Conservation (phyloP, 2,888 invertebrate genomes). For the Coelogynopora nodosa region DNA sequence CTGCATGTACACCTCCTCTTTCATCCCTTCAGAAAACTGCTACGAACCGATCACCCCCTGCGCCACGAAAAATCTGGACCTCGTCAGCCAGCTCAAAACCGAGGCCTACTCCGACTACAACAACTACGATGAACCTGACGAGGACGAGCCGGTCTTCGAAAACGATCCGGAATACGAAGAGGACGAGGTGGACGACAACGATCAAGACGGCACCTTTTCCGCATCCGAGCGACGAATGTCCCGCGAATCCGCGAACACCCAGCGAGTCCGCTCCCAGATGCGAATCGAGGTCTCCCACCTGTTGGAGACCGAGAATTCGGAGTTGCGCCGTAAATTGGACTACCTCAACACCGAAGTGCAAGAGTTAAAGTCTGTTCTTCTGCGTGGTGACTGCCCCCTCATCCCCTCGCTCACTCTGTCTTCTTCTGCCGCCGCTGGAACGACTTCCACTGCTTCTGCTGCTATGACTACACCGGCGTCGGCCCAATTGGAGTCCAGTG, state of each 20-base stretch:
- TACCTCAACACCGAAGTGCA: constrained; percentile 85
- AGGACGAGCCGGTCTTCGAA: not conserved
- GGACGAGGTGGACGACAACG: not conserved
- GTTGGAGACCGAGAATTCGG: constrained; percentile 64
- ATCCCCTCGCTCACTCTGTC: not conserved
- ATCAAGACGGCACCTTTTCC: not conserved
- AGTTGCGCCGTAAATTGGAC: constrained; percentile 72
- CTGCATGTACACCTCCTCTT: no score
- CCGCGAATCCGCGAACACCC: not conserved
- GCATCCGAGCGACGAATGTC: not conserved
- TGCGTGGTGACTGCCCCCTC: not conserved
- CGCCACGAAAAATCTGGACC: not conserved
- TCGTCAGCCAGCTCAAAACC: not conserved
- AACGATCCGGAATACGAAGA: not conserved
- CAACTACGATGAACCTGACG: not conserved
- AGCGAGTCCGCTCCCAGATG: constrained; percentile 50
- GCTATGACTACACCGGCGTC: not conserved
- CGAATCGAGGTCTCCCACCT: constrained; percentile 58
- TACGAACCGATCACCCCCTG: no score
- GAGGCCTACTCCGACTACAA: not conserved
- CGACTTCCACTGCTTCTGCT: not conserved
- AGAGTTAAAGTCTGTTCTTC: constrained; percentile 68
- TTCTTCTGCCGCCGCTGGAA: not conserved
- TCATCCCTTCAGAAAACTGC: no score
- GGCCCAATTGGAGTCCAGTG: no score